A percentile compares a stretch with the other conserved stretches of the same genome.
Evolutionary conservation across 2,888 invertebrate species (phyloP).

Genomic region (Aleiodes alternator): DNA sequence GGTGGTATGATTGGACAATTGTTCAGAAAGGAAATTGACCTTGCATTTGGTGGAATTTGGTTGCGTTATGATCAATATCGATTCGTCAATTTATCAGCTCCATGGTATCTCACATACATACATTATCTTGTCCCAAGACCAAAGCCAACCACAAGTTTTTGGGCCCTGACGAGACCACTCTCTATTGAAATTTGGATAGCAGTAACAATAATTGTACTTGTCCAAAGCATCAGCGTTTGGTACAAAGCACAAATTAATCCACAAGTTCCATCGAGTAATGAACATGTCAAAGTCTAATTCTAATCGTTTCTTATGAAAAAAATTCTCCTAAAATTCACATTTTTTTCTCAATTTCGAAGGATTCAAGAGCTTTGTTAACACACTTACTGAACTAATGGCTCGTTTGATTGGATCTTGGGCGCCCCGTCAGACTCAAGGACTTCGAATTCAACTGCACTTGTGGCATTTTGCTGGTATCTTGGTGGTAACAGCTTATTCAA

Average conservation of each 20-base stretch:
- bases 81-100: slow-evolving; percentile 61
- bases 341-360: slow-evolving; percentile 52
- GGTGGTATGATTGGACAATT: slow-evolving; percentile 67
- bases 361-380: slow-evolving; percentile 61
- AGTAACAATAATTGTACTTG: slow-evolving; percentile 55
- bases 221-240: slow-evolving; percentile 58
- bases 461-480: slow-evolving; percentile 68
- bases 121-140: slow-evolving; percentile 70
- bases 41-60: slow-evolving; percentile 68
- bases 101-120: slow-evolving; percentile 64
- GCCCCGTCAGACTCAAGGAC: slow-evolving; percentile 54
- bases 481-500: slow-evolving; percentile 67
- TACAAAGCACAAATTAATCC: slow-evolving; percentile 62
- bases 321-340: slow-evolving; percentile 15
- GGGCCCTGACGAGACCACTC: slow-evolving; percentile 67
- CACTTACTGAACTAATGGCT: slow-evolving; percentile 64
- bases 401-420: slow-evolving; percentile 63
- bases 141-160: slow-evolving; percentile 63
- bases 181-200: slow-evolving; percentile 62
- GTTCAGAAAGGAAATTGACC: slow-evolving; percentile 61
- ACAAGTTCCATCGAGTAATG: slow-evolving; percentile 61
- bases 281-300: background rate
- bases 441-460: slow-evolving; percentile 63
- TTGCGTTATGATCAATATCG: slow-evolving; percentile 58
- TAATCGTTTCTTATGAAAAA: slow-evolving; percentile 26